Evolutionary conservation across 2,888 invertebrate genomes (phyloP).

Genomic region (Perithous albicinctus): DNA sequence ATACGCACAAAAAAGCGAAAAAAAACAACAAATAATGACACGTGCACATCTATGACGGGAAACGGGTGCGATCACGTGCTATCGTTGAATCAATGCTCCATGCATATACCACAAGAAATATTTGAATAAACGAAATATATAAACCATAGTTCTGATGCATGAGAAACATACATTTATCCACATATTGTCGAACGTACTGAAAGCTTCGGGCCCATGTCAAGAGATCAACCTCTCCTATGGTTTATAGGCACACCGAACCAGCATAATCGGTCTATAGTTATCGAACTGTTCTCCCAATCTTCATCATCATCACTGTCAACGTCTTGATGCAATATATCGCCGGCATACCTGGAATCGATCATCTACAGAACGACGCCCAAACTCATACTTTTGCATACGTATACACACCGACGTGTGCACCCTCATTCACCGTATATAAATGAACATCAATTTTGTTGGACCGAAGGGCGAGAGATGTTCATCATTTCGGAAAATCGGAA

Average conservation of each 20-base stretch:
- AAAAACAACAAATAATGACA: no score
- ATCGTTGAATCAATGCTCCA: slow-evolving; percentile 17
- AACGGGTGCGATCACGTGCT: slow-evolving; percentile 24
- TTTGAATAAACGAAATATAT: neutral
- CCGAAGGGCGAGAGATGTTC: neutral
- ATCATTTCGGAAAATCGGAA: neutral
- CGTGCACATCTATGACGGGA: neutral
- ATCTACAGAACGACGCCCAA: slow-evolving; percentile 32
- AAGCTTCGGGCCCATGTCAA: neutral
- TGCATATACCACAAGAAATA: slow-evolving; percentile 4
- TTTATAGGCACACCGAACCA: slow-evolving; percentile 23
- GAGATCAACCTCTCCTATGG: neutral
- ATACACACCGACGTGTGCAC: slow-evolving; percentile 9
- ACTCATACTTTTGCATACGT: slow-evolving; percentile 16
- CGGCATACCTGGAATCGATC: slow-evolving; percentile 43
- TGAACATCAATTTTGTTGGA: slow-evolving; percentile 53
- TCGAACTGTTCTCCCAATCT: slow-evolving; percentile 31
- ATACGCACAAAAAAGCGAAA: neutral
- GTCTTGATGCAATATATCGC: slow-evolving; percentile 51
- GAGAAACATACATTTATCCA: slow-evolving; percentile 5
- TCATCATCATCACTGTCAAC: slow-evolving; percentile 62
- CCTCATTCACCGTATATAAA: slow-evolving; percentile 60
- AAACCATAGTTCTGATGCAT: neutral
- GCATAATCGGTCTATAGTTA: slow-evolving; percentile 27
- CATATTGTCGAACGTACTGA: slow-evolving; percentile 12